Evolutionary conservation across 2,888 invertebrate species (phyloP).

Genomic region (Oligia latruncula): DNA sequence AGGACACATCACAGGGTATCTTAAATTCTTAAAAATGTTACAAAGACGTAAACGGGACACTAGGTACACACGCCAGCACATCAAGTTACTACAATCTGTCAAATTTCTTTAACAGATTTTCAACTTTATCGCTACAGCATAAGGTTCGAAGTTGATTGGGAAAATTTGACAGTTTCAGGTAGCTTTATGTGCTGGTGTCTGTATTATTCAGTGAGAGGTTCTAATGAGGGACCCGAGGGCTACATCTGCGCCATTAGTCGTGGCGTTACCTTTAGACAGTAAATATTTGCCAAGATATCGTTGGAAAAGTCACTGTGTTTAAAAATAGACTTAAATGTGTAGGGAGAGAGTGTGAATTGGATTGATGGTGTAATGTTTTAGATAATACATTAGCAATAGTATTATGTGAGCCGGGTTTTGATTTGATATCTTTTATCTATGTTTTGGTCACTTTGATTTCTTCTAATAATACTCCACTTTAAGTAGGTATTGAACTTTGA

Average conservation of each 20-base stretch:
- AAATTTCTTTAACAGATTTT: too few relatives aligned
- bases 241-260: slow-evolving; percentile 73
- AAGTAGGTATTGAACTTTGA: too few relatives aligned
- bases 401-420: slow-evolving; percentile 32
- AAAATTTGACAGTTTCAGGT: too few relatives aligned
- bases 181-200: too few relatives aligned
- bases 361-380: slow-evolving; percentile 1
- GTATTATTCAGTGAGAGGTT: slow-evolving; percentile 67
- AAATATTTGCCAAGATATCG: slow-evolving; percentile 75
- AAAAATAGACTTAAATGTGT: slow-evolving; percentile 45
- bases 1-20: slow-evolving; percentile 43
- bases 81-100: too few relatives aligned
- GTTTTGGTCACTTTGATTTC: background rate
- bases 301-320: slow-evolving; percentile 35
- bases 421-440: slow-evolving; percentile 27
- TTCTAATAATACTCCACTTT: too few relatives aligned
- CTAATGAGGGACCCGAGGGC: slow-evolving; percentile 72
- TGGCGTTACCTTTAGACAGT: slow-evolving; percentile 74
- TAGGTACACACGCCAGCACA: slow-evolving; percentile 20
- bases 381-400: slow-evolving; percentile 40
- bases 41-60: slow-evolving; percentile 59
- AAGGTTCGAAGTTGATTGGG: too few relatives aligned
- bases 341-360: slow-evolving; percentile 42
- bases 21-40: slow-evolving; percentile 53
- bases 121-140: too few relatives aligned